Base-by-base conservation (phyloP, 2,888 invertebrate species). In the Megalurothrips usitatus region DNA sequence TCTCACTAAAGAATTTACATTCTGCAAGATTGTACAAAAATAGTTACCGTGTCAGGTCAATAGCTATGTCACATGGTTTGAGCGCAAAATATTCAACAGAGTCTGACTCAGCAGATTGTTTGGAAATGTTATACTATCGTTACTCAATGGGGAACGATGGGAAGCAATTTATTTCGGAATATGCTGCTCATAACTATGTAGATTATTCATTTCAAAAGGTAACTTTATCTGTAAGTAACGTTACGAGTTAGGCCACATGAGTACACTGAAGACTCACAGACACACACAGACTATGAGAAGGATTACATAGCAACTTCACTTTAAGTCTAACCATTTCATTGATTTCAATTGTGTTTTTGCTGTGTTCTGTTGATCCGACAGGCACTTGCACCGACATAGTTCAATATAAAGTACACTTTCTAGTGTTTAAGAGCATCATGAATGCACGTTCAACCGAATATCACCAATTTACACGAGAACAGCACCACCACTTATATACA, bases 401-500 rank as follows among this genome's bases (percentile, higher is more conserved):
- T 17, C 19, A 58, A n/a, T n/a, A n/a, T n/a, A n/a, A n/a, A 58
- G 58, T 58, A 17, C 58, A 58, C 58, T 58, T 6, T 43, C 34
- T 43, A 58, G 58, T 19, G 58, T 58, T 6, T 43, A 19, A 14
- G 6, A 58, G 58, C 14, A 58, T 17, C 58, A 58, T 6, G 58
- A 14, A 19, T 17, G 58, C 17, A 58, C 34, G 34, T 43, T 43
- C 2, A 4, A 43, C 2, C 6, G 34, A 43, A 43, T 6, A 43
- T 43, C 34, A 43, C 2, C 6, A 4, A 43, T 43, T 43, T 6
- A 43, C 6, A 2, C 34, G 6, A 43, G 34, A 43, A 43, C 34
- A 4, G 14, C 52, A 19, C 58, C 0, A 58, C 14, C 58, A 58
- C 88, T 92, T 94, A 94, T 92, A 94, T 94, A 92, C 94, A 94